phyloP scores from a whole-genome alignment of 2,888 invertebrate genomes.

The Brachyptera risi region DNA sequence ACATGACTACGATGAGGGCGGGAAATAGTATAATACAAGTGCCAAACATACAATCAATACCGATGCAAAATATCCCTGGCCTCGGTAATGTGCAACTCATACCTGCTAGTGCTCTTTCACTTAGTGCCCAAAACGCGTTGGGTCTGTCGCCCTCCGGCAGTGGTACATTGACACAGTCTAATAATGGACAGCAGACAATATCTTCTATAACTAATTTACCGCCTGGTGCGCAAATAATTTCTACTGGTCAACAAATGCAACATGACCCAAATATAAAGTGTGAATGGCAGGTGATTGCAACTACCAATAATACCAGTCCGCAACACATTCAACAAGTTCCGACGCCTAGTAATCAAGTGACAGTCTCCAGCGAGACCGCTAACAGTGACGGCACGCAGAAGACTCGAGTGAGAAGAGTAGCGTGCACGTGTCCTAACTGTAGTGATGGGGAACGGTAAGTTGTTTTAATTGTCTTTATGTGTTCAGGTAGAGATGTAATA shows the following conservation, averaged over 20 bases:
- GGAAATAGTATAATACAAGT: conserved; percentile 39
- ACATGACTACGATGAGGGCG: conserved; percentile 42
- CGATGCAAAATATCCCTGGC: conserved; percentile 71
- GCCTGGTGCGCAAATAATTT: conserved; percentile 41
- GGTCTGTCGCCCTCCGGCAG: conserved; percentile 16
- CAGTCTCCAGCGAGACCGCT: conserved; percentile 34
- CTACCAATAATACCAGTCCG: conserved; percentile 34
- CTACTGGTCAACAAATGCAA: conserved; percentile 34
- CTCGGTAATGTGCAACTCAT: conserved; percentile 79
- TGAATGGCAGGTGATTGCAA: conserved; percentile 73
- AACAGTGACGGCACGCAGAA: conserved; percentile 37
- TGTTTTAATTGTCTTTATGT: background rate
- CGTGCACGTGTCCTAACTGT: conserved; percentile 97
- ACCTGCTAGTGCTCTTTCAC: conserved; percentile 56
- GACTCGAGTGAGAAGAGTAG: conserved; percentile 75
- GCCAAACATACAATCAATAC: conserved; percentile 53
- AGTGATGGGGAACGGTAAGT: conserved; percentile 75
- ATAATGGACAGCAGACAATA: conserved; percentile 23
- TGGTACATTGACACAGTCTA: background rate
- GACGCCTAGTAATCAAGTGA: conserved; percentile 39
- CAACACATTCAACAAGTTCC: conserved; percentile 22
- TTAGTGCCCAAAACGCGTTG: conserved; percentile 36
- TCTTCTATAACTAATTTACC: conserved; percentile 34
- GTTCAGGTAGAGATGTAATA: background rate
- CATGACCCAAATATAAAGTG: conserved; percentile 72